A percentile compares a stretch with the other conserved stretches of the same genome.
These are phyloP conservation scores for Scopus umbretta DNA, from an alignment of 2,113 vertebrate genomes.

Conservation along the genomic window DNA sequence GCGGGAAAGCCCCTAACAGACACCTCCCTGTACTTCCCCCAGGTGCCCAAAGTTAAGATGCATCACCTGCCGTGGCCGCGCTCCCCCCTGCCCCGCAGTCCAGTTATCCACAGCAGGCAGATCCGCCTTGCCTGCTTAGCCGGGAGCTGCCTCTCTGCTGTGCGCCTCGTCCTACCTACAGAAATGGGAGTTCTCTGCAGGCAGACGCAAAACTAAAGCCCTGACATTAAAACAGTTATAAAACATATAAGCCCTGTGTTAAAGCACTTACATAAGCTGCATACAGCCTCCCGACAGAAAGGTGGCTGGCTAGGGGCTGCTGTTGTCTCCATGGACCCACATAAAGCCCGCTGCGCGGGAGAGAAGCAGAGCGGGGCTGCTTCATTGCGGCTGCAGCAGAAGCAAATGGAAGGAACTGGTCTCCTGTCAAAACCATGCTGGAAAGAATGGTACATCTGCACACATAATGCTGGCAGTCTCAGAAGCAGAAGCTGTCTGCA, in stretches of 20 bases:
- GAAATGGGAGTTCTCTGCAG: neutral
- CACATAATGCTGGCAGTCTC: neutral
- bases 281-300: neutral
- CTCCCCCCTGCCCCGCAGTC: neutral
- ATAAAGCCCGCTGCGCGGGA: neutral
- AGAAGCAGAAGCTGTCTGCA: neutral
- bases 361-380: neutral
- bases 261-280: neutral
- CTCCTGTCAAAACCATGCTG: fast-evolving
- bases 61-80: fast-evolving
- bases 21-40: neutral
- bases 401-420: neutral
- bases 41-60: neutral
- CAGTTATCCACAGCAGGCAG: neutral
- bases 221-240: slow-evolving; percentile 14
- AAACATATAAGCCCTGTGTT: neutral
- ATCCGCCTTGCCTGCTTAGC: neutral
- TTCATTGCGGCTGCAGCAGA: neutral
- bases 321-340: neutral
- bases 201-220: neutral
- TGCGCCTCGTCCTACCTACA: neutral
- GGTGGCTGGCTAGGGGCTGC: neutral
- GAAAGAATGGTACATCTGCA: fast-evolving
- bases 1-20: neutral
- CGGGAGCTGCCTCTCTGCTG: neutral